Evolutionary conservation across 2,888 invertebrate species (phyloP).

Genomic region (Dugesia japonica): DNA sequence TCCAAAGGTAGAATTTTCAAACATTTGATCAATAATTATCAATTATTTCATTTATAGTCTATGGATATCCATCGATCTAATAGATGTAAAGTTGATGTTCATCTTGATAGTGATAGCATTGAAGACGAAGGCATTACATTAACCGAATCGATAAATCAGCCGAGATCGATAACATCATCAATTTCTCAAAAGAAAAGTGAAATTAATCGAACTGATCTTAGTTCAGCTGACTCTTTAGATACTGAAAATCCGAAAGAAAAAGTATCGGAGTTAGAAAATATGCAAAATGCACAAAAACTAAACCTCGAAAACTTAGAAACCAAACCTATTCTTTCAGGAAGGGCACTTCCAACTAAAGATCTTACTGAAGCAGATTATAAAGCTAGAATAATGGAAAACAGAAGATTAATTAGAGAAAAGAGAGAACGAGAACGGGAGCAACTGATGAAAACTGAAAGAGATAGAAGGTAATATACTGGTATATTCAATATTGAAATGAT

Average conservation of each 20-base stretch:
- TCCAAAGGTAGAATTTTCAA: neutral
- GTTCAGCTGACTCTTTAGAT: neutral
- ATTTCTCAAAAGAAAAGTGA: neutral
- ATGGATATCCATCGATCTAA: neutral
- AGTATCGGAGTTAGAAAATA: neutral
- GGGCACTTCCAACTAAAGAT: neutral
- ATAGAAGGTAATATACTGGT: neutral
- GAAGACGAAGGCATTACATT: neutral
- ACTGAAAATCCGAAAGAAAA: neutral
- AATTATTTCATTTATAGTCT: neutral
- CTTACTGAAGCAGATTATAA: neutral
- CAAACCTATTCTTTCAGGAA: neutral
- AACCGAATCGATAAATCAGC: neutral
- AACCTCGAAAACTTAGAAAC: neutral
- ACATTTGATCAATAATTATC: neutral
- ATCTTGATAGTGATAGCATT: constrained; percentile 14
- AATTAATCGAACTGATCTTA: neutral
- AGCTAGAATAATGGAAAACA: constrained; percentile 6
- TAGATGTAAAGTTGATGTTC: neutral
- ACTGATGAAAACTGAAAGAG: constrained; percentile 2
- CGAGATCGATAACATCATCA: neutral
- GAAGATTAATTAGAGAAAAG: neutral
- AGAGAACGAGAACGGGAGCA: neutral
- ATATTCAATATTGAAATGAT: too few relatives aligned
- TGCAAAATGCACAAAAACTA: neutral